phyloP scores from a whole-genome alignment of 1,140 invertebrate species.

The Zaprionus inermis region DNA sequence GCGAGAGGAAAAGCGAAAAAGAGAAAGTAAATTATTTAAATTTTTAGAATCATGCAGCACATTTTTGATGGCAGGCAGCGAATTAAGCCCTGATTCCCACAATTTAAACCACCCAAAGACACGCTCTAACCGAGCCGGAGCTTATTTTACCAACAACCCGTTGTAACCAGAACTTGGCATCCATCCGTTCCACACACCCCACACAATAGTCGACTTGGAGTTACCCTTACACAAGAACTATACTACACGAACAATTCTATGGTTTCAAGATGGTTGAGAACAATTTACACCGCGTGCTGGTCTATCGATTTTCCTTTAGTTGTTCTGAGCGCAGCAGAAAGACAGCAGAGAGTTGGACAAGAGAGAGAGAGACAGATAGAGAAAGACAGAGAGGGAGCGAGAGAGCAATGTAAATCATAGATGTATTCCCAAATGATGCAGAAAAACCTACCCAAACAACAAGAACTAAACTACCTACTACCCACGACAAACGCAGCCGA shows the following conservation, averaged over 20 bases:
- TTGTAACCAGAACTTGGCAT: constrained; percentile 46
- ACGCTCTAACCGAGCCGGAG: constrained; percentile 47
- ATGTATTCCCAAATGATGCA: constrained; percentile 62
- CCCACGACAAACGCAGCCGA: constrained; percentile 72
- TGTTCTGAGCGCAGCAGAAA: constrained; percentile 55
- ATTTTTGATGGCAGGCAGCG: constrained; percentile 39
- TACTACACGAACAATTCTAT: constrained; percentile 72
- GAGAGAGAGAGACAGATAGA: constrained; percentile 22
- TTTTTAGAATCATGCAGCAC: constrained; percentile 37
- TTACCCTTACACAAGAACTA: constrained; percentile 24
- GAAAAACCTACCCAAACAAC: constrained; percentile 65
- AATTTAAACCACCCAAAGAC: constrained; percentile 1
- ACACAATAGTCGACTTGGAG: constrained; percentile 38
- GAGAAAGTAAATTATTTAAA: constrained; percentile 30
- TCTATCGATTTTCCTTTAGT: constrained; percentile 52
- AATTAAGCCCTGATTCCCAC: background rate
- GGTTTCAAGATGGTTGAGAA: constrained; percentile 82
- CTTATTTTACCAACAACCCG: constrained; percentile 59
- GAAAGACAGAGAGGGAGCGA: background rate
- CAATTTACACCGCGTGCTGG: constrained; percentile 60
- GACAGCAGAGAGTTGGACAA: constrained; percentile 15
- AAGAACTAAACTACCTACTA: constrained; percentile 71
- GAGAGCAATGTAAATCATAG: constrained; percentile 68
- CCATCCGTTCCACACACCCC: constrained; percentile 35
- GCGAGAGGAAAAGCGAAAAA: background rate